Evolutionary conservation across 2,113 vertebrate genomes (phyloP).

Genomic region (Tachysurus vachellii): DNA sequence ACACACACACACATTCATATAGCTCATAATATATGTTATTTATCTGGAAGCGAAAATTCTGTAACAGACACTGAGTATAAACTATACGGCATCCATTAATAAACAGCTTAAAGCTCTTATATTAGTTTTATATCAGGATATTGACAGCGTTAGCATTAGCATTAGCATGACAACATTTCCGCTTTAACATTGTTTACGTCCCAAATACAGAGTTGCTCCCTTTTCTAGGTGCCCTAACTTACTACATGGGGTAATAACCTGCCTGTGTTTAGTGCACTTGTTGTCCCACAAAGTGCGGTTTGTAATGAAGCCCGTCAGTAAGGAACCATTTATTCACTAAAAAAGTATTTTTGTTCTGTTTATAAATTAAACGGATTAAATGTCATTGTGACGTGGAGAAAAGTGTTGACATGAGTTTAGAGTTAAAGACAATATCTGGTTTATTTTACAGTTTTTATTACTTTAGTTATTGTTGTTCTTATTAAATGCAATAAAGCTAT

Average conservation of each 20-base stretch:
- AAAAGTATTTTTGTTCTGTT: not conserved
- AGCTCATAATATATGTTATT: no score
- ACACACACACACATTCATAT: no score
- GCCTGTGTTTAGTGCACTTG: constrained; percentile 5
- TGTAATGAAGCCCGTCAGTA: not conserved
- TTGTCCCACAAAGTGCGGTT: not conserved
- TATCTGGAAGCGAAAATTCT: no score
- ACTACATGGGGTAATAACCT: rapidly evolving
- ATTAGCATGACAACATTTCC: not conserved
- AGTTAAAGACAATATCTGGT: no score
- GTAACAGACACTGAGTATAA: not conserved
- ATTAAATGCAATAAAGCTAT: not conserved
- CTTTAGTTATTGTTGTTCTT: not conserved
- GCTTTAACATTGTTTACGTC: not conserved
- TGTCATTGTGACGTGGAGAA: not conserved
- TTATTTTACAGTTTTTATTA: not conserved
- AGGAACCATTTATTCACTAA: not conserved
- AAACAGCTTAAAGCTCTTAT: no score
- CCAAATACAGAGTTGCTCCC: not conserved
- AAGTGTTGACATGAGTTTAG: not conserved
- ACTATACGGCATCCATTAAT: no score
- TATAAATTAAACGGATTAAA: not conserved
- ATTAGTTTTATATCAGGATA: not conserved
- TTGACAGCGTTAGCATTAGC: not conserved
- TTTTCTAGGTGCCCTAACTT: not conserved